These are phyloP conservation scores for Notoglanidium macrostoma DNA, from an alignment of 2,797 vertebrate species.

Conservation along the genomic window DNA sequence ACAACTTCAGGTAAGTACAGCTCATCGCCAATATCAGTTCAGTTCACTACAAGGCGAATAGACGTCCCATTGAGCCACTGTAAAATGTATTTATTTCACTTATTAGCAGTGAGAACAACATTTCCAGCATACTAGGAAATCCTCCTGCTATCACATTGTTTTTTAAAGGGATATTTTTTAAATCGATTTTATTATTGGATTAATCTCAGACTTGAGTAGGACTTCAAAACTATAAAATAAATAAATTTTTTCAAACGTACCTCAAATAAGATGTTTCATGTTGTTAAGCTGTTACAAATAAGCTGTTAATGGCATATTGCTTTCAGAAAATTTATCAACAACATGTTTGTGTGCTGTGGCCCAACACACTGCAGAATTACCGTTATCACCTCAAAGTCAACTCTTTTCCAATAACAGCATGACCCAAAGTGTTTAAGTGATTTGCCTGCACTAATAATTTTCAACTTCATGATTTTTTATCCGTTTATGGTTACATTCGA, in stretches of 20 bases:
- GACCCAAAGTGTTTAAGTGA: not conserved
- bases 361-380: not conserved
- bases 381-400: not conserved
- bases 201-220: not conserved
- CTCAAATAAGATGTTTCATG: not conserved
- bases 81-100: not conserved
- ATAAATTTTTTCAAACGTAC: not conserved
- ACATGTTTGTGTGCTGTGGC: not conserved
- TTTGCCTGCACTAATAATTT: not conserved
- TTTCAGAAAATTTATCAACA: not conserved
- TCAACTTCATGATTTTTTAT: not conserved
- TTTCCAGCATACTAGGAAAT: not conserved
- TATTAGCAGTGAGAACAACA: not conserved
- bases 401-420: not conserved
- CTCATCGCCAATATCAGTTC: not conserved
- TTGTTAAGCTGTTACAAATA: not conserved
- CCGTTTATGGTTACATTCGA: not conserved
- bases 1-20: conserved; percentile 69
- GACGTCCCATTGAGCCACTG: not conserved
- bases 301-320: not conserved
- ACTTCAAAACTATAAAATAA: not conserved
- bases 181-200: not conserved
- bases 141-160: not conserved
- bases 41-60: not conserved
- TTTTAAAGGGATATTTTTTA: not conserved